Percentiles rank a stretch among this genome's conserved stretches.
phyloP scores from a whole-genome alignment of 2,797 vertebrate genomes.

The Lutjanus campechanus region DNA sequence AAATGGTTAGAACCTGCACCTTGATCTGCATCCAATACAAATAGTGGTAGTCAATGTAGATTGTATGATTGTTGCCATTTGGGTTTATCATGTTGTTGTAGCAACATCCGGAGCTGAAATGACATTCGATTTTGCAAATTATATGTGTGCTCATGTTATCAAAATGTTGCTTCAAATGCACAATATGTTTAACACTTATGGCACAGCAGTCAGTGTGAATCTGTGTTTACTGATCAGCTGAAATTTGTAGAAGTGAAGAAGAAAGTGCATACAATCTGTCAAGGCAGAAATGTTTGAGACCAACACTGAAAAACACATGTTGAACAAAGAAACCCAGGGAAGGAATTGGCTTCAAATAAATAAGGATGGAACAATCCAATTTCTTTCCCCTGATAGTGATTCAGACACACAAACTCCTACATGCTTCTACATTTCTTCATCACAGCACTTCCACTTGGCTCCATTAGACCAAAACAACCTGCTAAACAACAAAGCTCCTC shows the following conservation, averaged over 20 bases:
- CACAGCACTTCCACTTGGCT: neutral
- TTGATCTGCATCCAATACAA: neutral
- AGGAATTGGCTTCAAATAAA: neutral
- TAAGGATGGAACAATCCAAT: neutral
- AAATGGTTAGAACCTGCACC: neutral
- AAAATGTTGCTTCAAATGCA: neutral
- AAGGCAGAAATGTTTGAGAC: conserved; percentile 6
- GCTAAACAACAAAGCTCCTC: neutral
- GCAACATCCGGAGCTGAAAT: neutral
- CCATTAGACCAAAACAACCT: neutral
- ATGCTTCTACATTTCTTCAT: neutral
- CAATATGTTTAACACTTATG: neutral
- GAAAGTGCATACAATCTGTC: neutral
- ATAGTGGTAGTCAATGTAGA: neutral
- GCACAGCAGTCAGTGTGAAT: neutral
- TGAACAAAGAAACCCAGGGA: neutral
- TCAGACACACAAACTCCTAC: neutral
- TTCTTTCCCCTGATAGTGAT: neutral
- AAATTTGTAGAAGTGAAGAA: neutral
- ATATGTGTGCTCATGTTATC: neutral
- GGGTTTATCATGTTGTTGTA: neutral
- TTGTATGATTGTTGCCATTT: neutral
- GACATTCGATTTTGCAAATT: neutral
- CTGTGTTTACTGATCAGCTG: neutral
- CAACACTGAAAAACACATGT: neutral